Evolutionary conservation across 2,888 invertebrate species (phyloP).

Genomic region (Trissolcus japonicus): DNA sequence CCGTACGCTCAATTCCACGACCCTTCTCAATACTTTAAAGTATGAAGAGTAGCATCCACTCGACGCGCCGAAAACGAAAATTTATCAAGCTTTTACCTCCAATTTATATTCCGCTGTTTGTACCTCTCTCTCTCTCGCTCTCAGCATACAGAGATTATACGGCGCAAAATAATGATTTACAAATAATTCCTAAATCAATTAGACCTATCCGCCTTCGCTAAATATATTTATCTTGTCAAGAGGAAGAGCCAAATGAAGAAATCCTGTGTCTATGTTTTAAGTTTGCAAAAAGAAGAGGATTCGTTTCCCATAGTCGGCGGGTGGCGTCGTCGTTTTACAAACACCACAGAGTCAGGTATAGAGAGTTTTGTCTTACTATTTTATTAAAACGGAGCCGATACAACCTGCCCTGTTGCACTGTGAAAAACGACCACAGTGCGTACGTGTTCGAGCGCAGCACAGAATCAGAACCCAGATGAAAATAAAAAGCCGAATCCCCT

Average conservation of each 20-base stretch:
- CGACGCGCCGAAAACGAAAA: conserved; percentile 5
- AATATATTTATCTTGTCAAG: too few species aligned
- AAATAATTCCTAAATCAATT: too few species aligned
- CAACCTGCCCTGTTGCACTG: conserved; percentile 37
- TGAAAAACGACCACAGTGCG: conserved; percentile 19
- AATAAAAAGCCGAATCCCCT: conserved; percentile 20
- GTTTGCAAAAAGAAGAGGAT: conserved; percentile 13
- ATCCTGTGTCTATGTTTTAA: conserved; percentile 8
- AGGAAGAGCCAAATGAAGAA: too few species aligned
- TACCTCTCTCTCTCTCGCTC: not conserved
- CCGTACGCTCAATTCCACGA: conserved; percentile 62
- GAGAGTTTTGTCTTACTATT: not conserved
- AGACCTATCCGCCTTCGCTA: not conserved
- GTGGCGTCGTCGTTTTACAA: too few species aligned
- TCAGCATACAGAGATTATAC: not conserved
- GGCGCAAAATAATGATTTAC: too few species aligned
- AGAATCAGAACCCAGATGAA: conserved; percentile 9
- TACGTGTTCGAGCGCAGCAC: conserved; percentile 22
- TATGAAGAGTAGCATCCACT: conserved; percentile 30
- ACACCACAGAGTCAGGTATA: too few species aligned
- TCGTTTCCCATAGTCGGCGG: too few species aligned
- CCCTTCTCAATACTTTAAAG: conserved; percentile 27
- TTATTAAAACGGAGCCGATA: conserved; percentile 10
- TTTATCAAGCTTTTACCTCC: conserved; percentile 6
- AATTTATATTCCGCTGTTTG: not conserved